Evolutionary conservation across 2,888 invertebrate genomes (phyloP), one percentile per base, ranked within the genome.

Genomic region (Portevinia maculata): DNA sequence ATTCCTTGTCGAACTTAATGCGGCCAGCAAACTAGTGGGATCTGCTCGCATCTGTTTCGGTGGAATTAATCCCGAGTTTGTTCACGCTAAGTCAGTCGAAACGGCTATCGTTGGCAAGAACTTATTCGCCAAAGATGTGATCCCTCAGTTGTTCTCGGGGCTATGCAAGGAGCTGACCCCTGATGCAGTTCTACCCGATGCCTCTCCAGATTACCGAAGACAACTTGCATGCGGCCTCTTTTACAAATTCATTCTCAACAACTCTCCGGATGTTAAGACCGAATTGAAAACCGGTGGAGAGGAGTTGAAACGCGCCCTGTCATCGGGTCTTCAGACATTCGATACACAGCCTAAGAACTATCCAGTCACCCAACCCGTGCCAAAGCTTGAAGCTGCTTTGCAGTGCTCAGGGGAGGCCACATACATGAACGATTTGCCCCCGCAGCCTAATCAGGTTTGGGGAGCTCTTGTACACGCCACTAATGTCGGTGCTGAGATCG

Each of bases 291-390:
- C 93, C 46, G 96, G 95, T 0, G 94, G 93, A 0, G 88, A 90
- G 3, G 88, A 92, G 4, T 89, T 95, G 2, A 91, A 93, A 65
- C 92, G 96, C 30, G 92, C 91, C 0, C 87, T 94, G 1, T 96
- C 96, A 0, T 92, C 92, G 13, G 96, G 95, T 0, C 91, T 91
- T 5, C 96, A 96, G 89, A 91, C 91, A 34, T 97, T 92, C 87
- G 94, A 95, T 60, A 94, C 94, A 0, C 93, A 95, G 84, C 91
- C 93, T 87, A 91, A 91, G 30, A 86, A 93, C 11, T 96, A 94
- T 93, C 96, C 96, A 1, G 86, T 96, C 28, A 94, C 94, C 81
- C 91, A 96, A 87, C 94, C 95, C 0, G 89, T 96, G n/a, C 92
- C 93, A 0, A 96, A 96, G 88, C 75, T 95, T 11, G 95, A 95